Base-by-base conservation (phyloP, 1,140 invertebrate genomes). In the Agrilus planipennis region DNA sequence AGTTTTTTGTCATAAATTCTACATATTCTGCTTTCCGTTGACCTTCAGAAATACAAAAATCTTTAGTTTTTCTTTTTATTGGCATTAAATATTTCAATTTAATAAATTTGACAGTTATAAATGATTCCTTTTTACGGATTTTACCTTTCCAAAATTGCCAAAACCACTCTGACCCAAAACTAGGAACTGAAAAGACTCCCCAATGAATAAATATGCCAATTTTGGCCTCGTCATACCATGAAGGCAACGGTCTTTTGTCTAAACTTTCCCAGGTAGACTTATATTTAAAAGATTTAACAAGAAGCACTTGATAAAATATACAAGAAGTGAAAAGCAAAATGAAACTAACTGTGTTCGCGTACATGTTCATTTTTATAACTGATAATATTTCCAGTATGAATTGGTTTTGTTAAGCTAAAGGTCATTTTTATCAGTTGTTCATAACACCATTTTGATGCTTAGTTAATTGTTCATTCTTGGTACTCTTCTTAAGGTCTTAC, bases 201-300 rank as follows among this genome's bases (percentile, higher is more conserved):
- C 89, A 95, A 53, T 95, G 90, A 23, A 93, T 67, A 55, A 94
- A 94, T 44, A 95, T 91, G 12, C 90, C 90, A 48, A 95, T 70
- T 68, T 94, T 94, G 1, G 76, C 80, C 36, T 86, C 67, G 53
- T 92, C 89, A 54, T 85, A 95, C 91, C 90, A 95, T 9, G 51
- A 12, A 1, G 92, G 92, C 30, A 92, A 51, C 0, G 84, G 82
- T 32, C 92, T 67, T 6, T 64, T 69, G 54, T 95, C 91, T 43
- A 95, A 61, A 55, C 87, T 89, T 0, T 73, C 61, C 91, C 92
- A 95, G 23, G 71, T 75, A 6, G 84, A 75, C 34, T 70, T 39
- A 50, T 78, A 83, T n/a, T n/a, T n/a, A n/a, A n/a, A n/a, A n/a
- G n/a, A n/a, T n/a, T n/a, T n/a, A n/a, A n/a, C n/a, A n/a, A n/a